Conservation (phyloP, 2,797 vertebrate species). For the Crenuchus spilurus region DNA sequence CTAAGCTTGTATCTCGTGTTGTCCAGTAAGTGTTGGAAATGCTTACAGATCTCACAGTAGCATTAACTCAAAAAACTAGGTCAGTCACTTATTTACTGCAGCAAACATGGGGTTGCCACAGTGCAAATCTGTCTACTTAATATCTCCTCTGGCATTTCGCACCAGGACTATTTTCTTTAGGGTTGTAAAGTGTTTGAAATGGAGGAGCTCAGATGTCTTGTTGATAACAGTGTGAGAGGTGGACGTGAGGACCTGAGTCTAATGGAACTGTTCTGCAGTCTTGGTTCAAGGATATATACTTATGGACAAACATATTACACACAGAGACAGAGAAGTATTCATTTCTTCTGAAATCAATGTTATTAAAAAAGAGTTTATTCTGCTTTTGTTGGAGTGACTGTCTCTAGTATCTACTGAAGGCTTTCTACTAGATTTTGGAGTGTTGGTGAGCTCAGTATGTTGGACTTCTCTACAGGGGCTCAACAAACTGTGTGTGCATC, state of each 20-base stretch:
- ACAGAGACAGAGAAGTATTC: too few relatives aligned
- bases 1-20: not conserved
- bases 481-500: too few relatives aligned
- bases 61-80: not conserved
- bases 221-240: not conserved
- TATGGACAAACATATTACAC: too few relatives aligned
- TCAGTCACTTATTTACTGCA: slow-evolving; percentile 13
- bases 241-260: not conserved
- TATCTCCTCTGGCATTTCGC: slow-evolving; percentile 26
- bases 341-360: too few relatives aligned
- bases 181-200: not conserved
- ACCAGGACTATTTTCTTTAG: not conserved
- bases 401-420: too few relatives aligned
- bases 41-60: not conserved
- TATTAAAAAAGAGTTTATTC: too few relatives aligned
- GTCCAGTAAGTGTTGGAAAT: not conserved
- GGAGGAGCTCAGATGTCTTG: not conserved
- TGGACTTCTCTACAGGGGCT: too few relatives aligned
- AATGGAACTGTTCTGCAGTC: not conserved
- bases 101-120: not conserved
- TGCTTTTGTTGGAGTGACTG: too few relatives aligned
- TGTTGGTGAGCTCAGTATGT: too few relatives aligned
- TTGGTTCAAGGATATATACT: too few relatives aligned
- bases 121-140: not conserved
- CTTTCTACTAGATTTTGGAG: too few relatives aligned